These are phyloP conservation scores for Zelleria hepariella DNA, from an alignment of 2,888 invertebrate genomes.

Conservation along the genomic window DNA sequence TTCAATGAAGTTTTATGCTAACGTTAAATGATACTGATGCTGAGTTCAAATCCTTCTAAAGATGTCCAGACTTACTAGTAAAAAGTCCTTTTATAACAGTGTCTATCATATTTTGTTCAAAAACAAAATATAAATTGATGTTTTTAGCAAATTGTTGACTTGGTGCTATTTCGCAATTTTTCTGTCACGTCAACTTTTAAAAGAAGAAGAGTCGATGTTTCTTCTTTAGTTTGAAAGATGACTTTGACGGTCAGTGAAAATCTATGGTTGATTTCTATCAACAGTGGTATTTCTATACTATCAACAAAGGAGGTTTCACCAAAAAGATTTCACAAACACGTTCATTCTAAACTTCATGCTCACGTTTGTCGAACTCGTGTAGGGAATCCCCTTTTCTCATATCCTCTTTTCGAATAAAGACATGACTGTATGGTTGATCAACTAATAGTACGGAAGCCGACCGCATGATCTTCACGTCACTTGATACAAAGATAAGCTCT, in stretches of 20 bases:
- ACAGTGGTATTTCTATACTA: no score
- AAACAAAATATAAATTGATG: conserved; percentile 18
- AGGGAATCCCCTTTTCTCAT: no score
- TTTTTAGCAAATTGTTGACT: conserved; percentile 21
- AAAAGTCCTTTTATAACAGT: conserved; percentile 29
- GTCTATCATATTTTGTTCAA: conserved; percentile 35
- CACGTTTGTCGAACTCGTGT: no score
- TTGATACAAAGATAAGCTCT: no score
- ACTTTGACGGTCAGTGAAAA: conserved; percentile 13
- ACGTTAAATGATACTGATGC: no score
- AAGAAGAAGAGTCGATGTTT: conserved; percentile 42
- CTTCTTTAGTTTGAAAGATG: not conserved
- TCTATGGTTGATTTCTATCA: not conserved
- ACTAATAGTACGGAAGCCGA: no score
- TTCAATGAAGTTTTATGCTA: no score
- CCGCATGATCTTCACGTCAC: no score
- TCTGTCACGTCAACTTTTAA: conserved; percentile 41
- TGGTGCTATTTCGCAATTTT: conserved; percentile 26
- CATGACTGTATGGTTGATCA: no score
- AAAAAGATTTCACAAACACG: no score
- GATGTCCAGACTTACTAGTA: conserved; percentile 33
- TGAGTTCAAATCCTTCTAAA: not conserved
- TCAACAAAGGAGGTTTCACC: not conserved
- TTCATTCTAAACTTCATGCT: no score
- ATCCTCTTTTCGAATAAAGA: no score